Percentiles rank a stretch among this genome's conserved stretches.
Conservation (phyloP, 2,888 invertebrate genomes). For the Lasioglossum zephyrum region DNA sequence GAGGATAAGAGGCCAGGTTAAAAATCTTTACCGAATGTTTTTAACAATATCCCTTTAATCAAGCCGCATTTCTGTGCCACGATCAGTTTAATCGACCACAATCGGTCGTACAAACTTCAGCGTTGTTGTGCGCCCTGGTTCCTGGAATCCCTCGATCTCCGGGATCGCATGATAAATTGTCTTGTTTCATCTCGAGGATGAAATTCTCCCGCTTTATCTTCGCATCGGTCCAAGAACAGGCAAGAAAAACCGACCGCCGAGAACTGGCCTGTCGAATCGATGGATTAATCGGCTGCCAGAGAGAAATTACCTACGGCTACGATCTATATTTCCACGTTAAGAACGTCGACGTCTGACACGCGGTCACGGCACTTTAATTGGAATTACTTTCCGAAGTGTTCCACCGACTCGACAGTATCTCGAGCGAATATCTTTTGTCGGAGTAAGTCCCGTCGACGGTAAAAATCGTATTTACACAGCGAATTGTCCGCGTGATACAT, state of each 20-base stretch:
- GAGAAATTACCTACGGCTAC: slow-evolving; percentile 35
- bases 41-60: slow-evolving; percentile 36
- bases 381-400: slow-evolving; percentile 8
- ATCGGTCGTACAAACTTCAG: neutral
- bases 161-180: slow-evolving; percentile 32
- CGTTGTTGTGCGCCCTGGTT: slow-evolving; percentile 5
- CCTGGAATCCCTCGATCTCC: neutral
- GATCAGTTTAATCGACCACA: neutral
- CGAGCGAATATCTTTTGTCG: slow-evolving; percentile 1
- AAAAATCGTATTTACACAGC: slow-evolving; percentile 9
- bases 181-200: slow-evolving; percentile 20
- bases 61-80: slow-evolving; percentile 6
- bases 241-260: slow-evolving; percentile 31
- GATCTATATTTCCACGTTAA: slow-evolving; percentile 26
- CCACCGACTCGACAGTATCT: slow-evolving; percentile 12
- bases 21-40: neutral
- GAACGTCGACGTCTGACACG: slow-evolving; percentile 19
- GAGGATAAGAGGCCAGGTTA: neutral
- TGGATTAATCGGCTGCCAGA: slow-evolving; percentile 47
- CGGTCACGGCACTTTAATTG: neutral
- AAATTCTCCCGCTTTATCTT: slow-evolving; percentile 49
- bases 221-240: slow-evolving; percentile 39
- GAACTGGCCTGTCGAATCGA: slow-evolving; percentile 12
- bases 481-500: slow-evolving; percentile 12
- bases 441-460: neutral